Base-by-base conservation (phyloP, 2,888 invertebrate genomes). In the Drosophila meridiana region DNA sequence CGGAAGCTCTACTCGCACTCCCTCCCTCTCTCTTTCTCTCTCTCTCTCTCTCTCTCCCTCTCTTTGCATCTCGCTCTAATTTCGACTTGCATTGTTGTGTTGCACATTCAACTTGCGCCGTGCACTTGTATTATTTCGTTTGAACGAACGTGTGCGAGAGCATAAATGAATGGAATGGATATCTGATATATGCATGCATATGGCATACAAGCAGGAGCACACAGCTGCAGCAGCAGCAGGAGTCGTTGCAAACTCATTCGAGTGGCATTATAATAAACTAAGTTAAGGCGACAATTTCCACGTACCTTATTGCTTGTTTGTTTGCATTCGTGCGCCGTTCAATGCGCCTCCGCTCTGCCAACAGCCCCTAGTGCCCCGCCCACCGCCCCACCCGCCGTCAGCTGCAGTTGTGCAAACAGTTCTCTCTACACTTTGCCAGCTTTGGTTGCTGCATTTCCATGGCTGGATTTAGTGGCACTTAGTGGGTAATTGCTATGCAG, bases 251-350 rank as follows among this genome's bases (percentile, higher is more conserved):
- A 83, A 71, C 83, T 67, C 83, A 88, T 86, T 78, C 87, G 87
- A 87, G 85, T 87, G 87, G 85, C 80, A 85, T 87, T 87, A 83
- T 89, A 83, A 83, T 83, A 87, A 85, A 87, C 89, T 83, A 87
- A 87, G 89, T 87, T 87, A 87, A 87, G 85, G 80, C 89, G 89
- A 82, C 89, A 89, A 89, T 85, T 86, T 83, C 71, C 80, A 75
- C 69, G 80, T 80, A 73, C 87, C 88, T 83, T 83, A 88, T 88
- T 83, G 87, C 88, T 78, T 85, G 83, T 86, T 86, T 86, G 85
- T 86, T 86, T 88, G 88, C 87, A 66, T 86, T 75, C 67, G 69
- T 55, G 73, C 8, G 79, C 74, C 71, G 73, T 73, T 82, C 78
- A 84, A 84, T 84, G 82, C 42, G 13, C 28, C 64, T 40, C 11